These are phyloP conservation scores for Luidia sarsii DNA, from an alignment of 53 echinoderm and acorn worm genomes.

Conservation along the genomic window DNA sequence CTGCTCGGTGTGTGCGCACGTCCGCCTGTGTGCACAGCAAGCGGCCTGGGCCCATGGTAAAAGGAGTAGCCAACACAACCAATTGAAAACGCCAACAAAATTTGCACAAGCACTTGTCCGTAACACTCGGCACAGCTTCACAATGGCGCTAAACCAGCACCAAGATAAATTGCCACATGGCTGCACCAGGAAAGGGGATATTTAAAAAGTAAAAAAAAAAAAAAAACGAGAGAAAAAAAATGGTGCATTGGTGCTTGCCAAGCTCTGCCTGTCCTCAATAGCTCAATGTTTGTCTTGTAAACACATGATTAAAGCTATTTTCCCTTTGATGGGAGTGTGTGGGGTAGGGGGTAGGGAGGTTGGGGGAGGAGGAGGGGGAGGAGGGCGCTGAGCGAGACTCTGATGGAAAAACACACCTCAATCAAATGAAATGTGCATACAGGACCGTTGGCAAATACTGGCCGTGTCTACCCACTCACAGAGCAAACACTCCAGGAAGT, in stretches of 20 bases:
- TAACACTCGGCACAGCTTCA: slow-evolving; percentile 49
- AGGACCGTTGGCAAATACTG: slow-evolving; percentile 35
- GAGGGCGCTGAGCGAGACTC: background rate
- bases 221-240: background rate
- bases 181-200: no score
- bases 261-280: background rate
- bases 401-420: slow-evolving; percentile 16
- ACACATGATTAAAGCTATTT: slow-evolving; percentile 48
- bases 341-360: background rate
- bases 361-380: background rate
- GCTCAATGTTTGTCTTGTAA: slow-evolving; percentile 43
- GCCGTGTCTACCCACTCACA: slow-evolving; percentile 37
- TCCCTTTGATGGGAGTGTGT: background rate
- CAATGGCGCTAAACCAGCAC: slow-evolving; percentile 29
- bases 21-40: no score
- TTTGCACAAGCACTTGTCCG: slow-evolving; percentile 55
- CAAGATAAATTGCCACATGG: no score
- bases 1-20: slow-evolving; percentile 2
- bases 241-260: background rate
- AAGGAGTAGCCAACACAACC: slow-evolving; percentile 41
- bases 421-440: slow-evolving; percentile 48
- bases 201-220: no score
- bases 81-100: slow-evolving; percentile 59
- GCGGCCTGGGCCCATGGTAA: no score
- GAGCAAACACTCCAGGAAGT: slow-evolving; percentile 40